A percentile compares a stretch with the other conserved stretches of the same genome.
phyloP scores from a whole-genome alignment of 2,888 invertebrate species.

The Troides helena region DNA sequence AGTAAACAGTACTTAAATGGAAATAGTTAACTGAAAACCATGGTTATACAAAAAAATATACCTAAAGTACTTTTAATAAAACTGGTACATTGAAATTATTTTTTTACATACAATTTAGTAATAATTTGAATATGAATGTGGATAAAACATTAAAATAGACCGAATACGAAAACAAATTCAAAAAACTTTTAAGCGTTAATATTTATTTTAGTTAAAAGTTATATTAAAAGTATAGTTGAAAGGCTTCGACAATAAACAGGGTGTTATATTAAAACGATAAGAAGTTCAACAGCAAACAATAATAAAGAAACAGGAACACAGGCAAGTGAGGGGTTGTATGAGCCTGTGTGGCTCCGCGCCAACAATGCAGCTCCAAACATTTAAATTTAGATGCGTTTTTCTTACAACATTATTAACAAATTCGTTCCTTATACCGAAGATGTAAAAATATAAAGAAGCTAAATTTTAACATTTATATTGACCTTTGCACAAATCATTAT shows the following conservation, averaged over 20 bases:
- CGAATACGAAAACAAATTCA: not conserved
- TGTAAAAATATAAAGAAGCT: not conserved
- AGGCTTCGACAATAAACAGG: conserved; percentile 19
- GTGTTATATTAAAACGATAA: conserved; percentile 22
- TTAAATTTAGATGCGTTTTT: conserved; percentile 22
- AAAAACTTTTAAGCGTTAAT: not conserved
- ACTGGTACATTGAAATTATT: no score
- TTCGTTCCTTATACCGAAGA: not conserved
- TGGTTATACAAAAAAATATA: no score
- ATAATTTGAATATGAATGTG: no score
- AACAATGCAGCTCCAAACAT: conserved; percentile 19
- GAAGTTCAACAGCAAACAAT: conserved; percentile 28
- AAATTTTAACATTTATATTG: not conserved
- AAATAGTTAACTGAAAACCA: no score
- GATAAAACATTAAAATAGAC: not conserved
- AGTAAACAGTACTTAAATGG: no score
- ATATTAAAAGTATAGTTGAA: conserved; percentile 6
- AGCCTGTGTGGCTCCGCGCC: conserved; percentile 23
- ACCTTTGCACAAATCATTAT: no score
- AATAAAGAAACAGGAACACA: conserved; percentile 26
- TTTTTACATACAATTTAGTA: no score
- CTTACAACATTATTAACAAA: conserved; percentile 8
- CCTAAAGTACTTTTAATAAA: no score
- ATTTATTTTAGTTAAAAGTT: conserved; percentile 1
- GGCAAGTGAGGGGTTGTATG: conserved; percentile 24